These are phyloP conservation scores for Lagocephalus sceleratus DNA, from an alignment of 2,797 vertebrate species.

Conservation along the genomic window DNA sequence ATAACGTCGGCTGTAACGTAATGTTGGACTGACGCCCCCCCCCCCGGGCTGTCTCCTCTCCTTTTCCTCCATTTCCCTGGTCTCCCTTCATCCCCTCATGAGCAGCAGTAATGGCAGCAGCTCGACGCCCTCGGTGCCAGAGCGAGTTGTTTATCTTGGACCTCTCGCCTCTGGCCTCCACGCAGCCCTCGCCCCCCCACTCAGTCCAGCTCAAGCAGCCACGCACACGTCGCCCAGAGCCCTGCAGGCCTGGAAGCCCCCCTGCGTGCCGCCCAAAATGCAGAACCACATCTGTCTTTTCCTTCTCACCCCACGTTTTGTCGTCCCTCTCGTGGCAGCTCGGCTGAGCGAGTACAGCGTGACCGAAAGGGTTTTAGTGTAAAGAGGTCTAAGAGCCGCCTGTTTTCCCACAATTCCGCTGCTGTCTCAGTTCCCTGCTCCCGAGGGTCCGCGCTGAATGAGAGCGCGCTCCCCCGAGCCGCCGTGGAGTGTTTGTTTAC, in stretches of 20 bases:
- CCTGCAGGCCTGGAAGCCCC: conserved; percentile 10
- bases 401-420: conserved; percentile 21
- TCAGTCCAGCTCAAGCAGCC: too few species aligned
- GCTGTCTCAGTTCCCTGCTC: conserved; percentile 33
- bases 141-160: conserved; percentile 16
- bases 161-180: too few species aligned
- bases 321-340: conserved; percentile 15
- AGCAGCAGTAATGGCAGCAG: conserved; percentile 54
- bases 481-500: conserved; percentile 71
- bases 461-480: conserved; percentile 21
- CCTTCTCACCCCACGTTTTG: not conserved
- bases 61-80: too few species aligned
- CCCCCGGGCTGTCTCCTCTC: too few species aligned
- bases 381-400: conserved; percentile 28
- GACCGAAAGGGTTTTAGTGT: conserved; percentile 40
- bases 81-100: too few species aligned
- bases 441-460: conserved; percentile 34
- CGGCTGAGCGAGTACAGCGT: conserved; percentile 33
- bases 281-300: conserved; percentile 28
- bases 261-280: conserved; percentile 20
- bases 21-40: conserved; percentile 22
- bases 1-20: conserved; percentile 64
- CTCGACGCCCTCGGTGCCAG: conserved; percentile 44
- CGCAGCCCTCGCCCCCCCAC: conserved; percentile 33
- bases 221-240: conserved; percentile 24